A percentile compares a stretch with the other conserved stretches of the same genome.
phyloP scores from a whole-genome alignment of 2,888 invertebrate genomes.

The Tuberolachnus salignus region DNA sequence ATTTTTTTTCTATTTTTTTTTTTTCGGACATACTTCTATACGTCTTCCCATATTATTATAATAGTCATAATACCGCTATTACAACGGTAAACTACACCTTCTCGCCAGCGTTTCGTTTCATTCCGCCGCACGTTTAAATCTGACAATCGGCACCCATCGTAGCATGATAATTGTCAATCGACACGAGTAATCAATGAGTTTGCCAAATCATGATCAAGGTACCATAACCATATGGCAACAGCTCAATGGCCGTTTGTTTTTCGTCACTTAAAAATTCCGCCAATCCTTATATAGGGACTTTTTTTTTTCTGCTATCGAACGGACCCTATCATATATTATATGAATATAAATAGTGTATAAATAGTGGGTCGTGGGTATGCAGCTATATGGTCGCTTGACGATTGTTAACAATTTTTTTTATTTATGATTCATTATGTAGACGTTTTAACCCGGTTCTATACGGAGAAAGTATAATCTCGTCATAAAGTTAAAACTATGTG shows the following conservation, averaged over 20 bases:
- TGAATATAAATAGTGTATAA: background rate
- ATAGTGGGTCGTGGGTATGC: background rate
- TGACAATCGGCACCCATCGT: constrained; percentile 51
- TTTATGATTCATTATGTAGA: background rate
- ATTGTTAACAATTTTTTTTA: constrained; percentile 1
- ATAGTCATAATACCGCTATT: constrained; percentile 55
- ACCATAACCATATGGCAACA: constrained; percentile 3
- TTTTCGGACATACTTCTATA: constrained; percentile 51
- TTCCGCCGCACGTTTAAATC: constrained; percentile 34
- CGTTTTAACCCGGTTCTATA: background rate
- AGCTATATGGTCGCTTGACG: background rate
- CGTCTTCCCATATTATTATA: constrained; percentile 50
- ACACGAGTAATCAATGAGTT: constrained; percentile 36
- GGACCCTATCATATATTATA: constrained; percentile 16
- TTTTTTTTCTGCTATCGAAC: constrained; percentile 1
- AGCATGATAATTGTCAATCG: constrained; percentile 53
- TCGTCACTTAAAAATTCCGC: constrained; percentile 5
- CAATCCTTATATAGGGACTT: constrained; percentile 19
- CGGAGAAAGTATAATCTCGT: background rate
- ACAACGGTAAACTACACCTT: constrained; percentile 57
- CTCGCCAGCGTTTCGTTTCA: constrained; percentile 41
- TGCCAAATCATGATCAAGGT: constrained; percentile 44
- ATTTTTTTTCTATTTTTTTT: constrained; percentile 21
- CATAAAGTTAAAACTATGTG: too few species aligned
- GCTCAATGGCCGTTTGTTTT: constrained; percentile 43